A percentile compares a stretch with the other conserved stretches of the same genome.
phyloP scores from a whole-genome alignment of 92 coral and sea anemone species.

The Meandrina meandrites region DNA sequence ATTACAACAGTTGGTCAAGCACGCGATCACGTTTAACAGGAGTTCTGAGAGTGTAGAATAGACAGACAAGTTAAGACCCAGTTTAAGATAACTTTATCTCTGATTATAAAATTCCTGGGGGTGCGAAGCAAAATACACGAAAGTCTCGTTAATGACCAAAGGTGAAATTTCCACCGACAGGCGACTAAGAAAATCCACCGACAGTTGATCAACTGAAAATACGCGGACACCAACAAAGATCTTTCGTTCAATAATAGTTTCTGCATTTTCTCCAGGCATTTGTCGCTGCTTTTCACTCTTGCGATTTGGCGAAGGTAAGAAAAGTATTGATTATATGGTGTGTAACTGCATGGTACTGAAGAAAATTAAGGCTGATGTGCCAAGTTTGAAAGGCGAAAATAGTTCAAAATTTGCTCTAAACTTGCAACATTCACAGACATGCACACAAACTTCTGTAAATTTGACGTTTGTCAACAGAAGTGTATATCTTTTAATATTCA shows the following conservation, averaged over 20 bases:
- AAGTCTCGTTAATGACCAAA: conserved; percentile 6
- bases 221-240: background rate
- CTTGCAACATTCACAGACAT: background rate
- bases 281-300: background rate
- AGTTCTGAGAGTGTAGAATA: background rate
- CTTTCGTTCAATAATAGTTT: background rate
- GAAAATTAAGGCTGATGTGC: background rate
- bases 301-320: background rate
- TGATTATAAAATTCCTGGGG: background rate
- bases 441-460: background rate
- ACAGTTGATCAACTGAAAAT: background rate
- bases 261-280: background rate
- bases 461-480: background rate
- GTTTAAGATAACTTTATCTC: background rate
- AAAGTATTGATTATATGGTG: too few relatives aligned
- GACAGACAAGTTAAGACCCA: background rate
- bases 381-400: too few relatives aligned
- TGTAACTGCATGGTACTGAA: background rate
- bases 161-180: background rate
- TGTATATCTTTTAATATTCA: background rate
- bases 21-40: background rate
- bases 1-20: background rate
- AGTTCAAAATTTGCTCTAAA: background rate
- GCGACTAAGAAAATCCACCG: background rate
- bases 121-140: background rate